Percentiles rank a stretch among this genome's conserved stretches.
phyloP scores from a whole-genome alignment of 2,888 invertebrate species.

The Uloborus plumipes region DNA sequence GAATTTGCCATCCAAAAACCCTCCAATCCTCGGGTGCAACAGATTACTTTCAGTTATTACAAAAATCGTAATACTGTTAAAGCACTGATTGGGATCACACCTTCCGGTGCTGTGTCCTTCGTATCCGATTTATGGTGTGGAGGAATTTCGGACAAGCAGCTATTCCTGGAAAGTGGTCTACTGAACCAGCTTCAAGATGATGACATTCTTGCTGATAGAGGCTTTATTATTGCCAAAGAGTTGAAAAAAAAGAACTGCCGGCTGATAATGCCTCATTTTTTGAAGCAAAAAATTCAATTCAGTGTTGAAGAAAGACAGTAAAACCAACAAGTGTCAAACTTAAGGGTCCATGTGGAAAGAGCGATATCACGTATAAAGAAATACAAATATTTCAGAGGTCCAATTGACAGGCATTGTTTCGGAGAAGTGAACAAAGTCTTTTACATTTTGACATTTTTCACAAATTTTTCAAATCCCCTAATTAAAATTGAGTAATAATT shows the following conservation, averaged over 20 bases:
- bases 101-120: not conserved
- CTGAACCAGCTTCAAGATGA: not conserved
- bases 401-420: not conserved
- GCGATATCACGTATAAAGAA: not conserved
- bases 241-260: not conserved
- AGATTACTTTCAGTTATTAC: not conserved
- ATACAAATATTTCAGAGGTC: not conserved
- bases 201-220: not conserved
- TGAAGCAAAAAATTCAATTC: not conserved
- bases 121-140: not conserved
- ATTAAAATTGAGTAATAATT: too few relatives aligned
- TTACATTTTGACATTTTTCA: not conserved
- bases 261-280: not conserved
- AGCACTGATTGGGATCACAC: not conserved
- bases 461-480: not conserved
- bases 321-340: not conserved
- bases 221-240: not conserved
- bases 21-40: not conserved
- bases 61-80: not conserved
- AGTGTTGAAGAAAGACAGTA: not conserved
- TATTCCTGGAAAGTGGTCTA: not conserved
- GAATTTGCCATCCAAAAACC: not conserved
- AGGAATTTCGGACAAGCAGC: not conserved
- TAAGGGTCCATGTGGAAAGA: not conserved
- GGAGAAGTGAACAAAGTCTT: not conserved